Base-by-base conservation (phyloP, 1,140 invertebrate genomes). In the Meloidogyne chitwoodi region DNA sequence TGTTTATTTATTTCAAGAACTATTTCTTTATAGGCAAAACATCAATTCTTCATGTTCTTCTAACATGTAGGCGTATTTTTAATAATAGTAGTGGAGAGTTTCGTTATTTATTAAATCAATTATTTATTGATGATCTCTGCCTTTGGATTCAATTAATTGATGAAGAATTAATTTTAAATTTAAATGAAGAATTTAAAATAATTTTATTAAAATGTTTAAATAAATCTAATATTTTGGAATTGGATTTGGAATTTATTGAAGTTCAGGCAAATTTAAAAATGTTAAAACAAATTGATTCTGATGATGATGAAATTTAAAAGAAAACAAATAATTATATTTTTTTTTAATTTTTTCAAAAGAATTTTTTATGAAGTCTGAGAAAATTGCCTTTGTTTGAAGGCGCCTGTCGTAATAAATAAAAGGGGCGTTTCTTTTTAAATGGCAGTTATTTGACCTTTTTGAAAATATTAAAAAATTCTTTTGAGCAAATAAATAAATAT, bases 81-180 rank as follows among this genome's bases (percentile, higher is more conserved):
- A 91, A 91, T 81, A 27, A 62, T 12, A 91, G 11, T 0, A 10
- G 91, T 68, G 79, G 76, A 16, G 92, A 93, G 81, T 91, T 92
- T 48, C 88, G 92, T 56, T 94, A 94, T 84, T 90, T 95, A 73
- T 87, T 95, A 14, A 95, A 95, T 88, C 92, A 94, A 84, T 87
- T 95, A 1, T 95, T 94, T 83, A 92, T 95, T 62, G 92, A 92
- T 78, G 93, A 95, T 88, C 94, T 94, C 86, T 91, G 93, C 81
- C 90, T 93, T 69, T 95, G 93, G 91, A 88, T 95, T 48, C 93
- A 94, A 88, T 90, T 91, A 84, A 84, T 89, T 27, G 87, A 89
- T 22, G 38, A 41, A 34, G 87, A 87, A 56, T 83, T 88, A 71
- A 87, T 88, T 19, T 80, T 86, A 44, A 77, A 85, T 44, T 83